Evolutionary conservation across 1,140 invertebrate genomes (phyloP).

Genomic region (Meteorus sp.): DNA sequence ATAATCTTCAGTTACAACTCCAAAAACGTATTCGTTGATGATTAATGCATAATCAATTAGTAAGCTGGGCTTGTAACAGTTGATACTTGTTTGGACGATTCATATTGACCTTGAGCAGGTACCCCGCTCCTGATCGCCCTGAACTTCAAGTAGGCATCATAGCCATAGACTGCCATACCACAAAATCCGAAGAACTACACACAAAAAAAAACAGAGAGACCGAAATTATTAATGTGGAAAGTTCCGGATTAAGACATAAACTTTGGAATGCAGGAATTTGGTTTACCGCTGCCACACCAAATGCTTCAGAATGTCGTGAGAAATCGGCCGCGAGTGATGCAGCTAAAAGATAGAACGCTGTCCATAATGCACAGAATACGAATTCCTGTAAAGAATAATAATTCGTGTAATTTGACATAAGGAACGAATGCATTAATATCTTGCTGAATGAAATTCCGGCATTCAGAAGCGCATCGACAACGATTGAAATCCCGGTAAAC

Average conservation of each 20-base stretch:
- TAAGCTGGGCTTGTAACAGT: slow-evolving; percentile 60
- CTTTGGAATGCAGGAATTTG: too few species aligned
- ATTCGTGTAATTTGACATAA: neutral
- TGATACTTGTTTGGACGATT: slow-evolving; percentile 66
- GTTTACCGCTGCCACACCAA: slow-evolving; percentile 69
- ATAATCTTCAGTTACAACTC: slow-evolving; percentile 15
- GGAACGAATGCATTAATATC: slow-evolving; percentile 1
- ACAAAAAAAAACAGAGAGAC: neutral
- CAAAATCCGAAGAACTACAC: slow-evolving; percentile 80
- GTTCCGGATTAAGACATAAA: slow-evolving; percentile 23
- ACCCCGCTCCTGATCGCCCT: slow-evolving; percentile 65
- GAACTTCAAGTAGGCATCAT: slow-evolving; percentile 78
- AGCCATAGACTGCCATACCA: slow-evolving; percentile 74
- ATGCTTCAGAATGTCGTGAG: slow-evolving; percentile 56
- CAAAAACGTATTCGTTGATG: neutral
- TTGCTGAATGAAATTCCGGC: slow-evolving; percentile 8
- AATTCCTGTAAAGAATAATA: slow-evolving; percentile 64
- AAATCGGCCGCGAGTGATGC: slow-evolving; percentile 64
- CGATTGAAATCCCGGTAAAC: neutral
- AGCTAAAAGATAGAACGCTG: slow-evolving; percentile 72
- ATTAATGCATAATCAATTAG: slow-evolving; percentile 38
- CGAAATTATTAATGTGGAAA: too few species aligned
- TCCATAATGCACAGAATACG: slow-evolving; percentile 71
- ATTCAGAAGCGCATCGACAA: slow-evolving; percentile 8
- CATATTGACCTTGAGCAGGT: slow-evolving; percentile 73